Evolutionary conservation across 2,797 vertebrate genomes (phyloP).

Genomic region (Philypnodon macrostomus): DNA sequence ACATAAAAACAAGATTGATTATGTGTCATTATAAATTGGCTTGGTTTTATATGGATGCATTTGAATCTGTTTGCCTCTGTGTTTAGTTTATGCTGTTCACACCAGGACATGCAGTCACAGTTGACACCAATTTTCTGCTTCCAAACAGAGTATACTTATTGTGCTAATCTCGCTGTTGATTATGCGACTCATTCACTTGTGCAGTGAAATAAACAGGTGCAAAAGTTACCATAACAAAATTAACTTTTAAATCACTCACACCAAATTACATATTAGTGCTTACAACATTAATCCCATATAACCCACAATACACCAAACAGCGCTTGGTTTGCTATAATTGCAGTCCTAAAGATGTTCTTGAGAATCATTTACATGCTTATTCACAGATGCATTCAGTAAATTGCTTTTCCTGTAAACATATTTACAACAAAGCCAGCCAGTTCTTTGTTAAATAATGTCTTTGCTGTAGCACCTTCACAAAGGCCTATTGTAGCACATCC

Average conservation of each 20-base stretch:
- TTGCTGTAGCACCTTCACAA: constrained; percentile 26
- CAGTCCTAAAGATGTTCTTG: constrained; percentile 20
- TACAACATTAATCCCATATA: background rate
- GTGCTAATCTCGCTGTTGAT: constrained; percentile 10
- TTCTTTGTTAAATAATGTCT: constrained; percentile 18
- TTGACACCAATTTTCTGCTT: constrained; percentile 2
- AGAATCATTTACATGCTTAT: constrained; percentile 19
- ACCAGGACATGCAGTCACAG: constrained; percentile 6
- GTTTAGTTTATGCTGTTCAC: background rate
- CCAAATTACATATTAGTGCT: constrained; percentile 10
- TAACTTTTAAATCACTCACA: background rate
- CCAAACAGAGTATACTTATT: constrained; percentile 12
- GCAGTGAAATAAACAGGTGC: constrained; percentile 1
- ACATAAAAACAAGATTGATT: background rate
- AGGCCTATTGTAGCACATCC: constrained; percentile 12
- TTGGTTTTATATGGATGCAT: constrained; percentile 2
- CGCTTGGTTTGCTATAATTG: constrained; percentile 22
- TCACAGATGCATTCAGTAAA: background rate
- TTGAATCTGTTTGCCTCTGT: no score
- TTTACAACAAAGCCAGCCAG: constrained; percentile 1
- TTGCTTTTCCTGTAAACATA: background rate
- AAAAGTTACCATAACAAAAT: constrained; percentile 13
- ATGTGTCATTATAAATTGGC: background rate
- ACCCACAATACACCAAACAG: constrained; percentile 5
- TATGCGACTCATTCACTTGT: background rate